A percentile compares a stretch with the other conserved stretches of the same genome.
Conservation (phyloP, 30 jellyfish, hydroid and myxozoan species). For the Nemopilema nomurai region DNA sequence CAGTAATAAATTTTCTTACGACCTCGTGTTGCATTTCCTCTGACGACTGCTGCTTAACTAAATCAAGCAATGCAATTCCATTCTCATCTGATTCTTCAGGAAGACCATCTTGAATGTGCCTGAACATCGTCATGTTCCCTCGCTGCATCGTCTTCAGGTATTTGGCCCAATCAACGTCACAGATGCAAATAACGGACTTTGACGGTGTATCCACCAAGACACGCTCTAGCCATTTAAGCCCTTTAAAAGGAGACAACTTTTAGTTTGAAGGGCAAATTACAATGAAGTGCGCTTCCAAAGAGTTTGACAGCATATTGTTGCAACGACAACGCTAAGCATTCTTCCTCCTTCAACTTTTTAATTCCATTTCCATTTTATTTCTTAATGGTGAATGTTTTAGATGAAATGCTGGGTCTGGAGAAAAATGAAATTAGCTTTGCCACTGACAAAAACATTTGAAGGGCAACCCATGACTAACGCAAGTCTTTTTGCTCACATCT, state of each 20-base stretch:
- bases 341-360: no score
- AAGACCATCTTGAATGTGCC: slow-evolving; percentile 1
- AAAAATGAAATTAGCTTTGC: no score
- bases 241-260: not conserved
- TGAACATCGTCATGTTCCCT: not conserved
- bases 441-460: no score
- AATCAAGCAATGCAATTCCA: slow-evolving; percentile 1
- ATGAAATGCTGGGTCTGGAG: no score
- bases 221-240: slow-evolving; percentile 51
- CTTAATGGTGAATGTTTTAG: no score
- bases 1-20: not conserved
- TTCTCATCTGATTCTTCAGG: not conserved
- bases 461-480: no score
- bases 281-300: not conserved
- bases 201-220: slow-evolving; percentile 22
- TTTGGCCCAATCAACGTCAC: slow-evolving; percentile 55
- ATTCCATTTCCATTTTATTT: no score
- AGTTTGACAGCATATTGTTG: no score
- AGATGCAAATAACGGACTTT: slow-evolving; percentile 29
- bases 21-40: slow-evolving; percentile 43
- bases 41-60: slow-evolving; percentile 15
- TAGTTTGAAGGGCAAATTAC: not conserved
- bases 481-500: no score
- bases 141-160: not conserved
- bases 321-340: no score